Evolutionary conservation across 2,888 invertebrate species (phyloP), one percentile per base, ranked within the genome.

Genomic region (Synergus umbraculus): DNA sequence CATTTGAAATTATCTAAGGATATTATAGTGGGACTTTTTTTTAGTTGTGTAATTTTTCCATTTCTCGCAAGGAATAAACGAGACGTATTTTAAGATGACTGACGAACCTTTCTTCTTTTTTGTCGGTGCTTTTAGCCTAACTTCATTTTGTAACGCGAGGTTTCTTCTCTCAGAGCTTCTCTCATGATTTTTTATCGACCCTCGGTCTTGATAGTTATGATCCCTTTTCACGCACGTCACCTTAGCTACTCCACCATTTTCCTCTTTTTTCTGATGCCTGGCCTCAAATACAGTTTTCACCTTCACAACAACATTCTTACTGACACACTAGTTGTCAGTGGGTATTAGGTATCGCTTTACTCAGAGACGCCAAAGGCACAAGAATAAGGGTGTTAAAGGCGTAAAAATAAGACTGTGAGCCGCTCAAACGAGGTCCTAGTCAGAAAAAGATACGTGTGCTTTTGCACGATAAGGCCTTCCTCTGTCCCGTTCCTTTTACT

Each of bases 371-470:
- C 49, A 29, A 54, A 73, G 49, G 67, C 67, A 73, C 29, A 73
- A 73, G 54, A 73, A 54, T 73, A 54, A 49, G 73, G 49, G 49
- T 37, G 29, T 73, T 73, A 54, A 54, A 73, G 29, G 49, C 73
- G 54, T 49, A 54, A 73, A 73, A 73, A 73, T 73, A 73, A 73
- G 49, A 73, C 73, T 54, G 49, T 69, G 54, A 73, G 73, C 73
- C 37, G 29, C 13, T 49, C 49, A 54, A 73, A 73, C 73, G 73
- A 73, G 73, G 29, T 54, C 49, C 49, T n/a, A 73, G 49, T 54
- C 49, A 73, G 73, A 73, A 73, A 73, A 73, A 73, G 46, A 29
- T 73, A 37, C 49, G 73, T 73, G 49, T 73, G 73, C 37, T 29
- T 29, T 37, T 49, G 8, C 54, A 73, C 49, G 73, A 73, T 73